phyloP scores from a whole-genome alignment of 64 coral and sea anemone species.

The Montipora efflorescens region DNA sequence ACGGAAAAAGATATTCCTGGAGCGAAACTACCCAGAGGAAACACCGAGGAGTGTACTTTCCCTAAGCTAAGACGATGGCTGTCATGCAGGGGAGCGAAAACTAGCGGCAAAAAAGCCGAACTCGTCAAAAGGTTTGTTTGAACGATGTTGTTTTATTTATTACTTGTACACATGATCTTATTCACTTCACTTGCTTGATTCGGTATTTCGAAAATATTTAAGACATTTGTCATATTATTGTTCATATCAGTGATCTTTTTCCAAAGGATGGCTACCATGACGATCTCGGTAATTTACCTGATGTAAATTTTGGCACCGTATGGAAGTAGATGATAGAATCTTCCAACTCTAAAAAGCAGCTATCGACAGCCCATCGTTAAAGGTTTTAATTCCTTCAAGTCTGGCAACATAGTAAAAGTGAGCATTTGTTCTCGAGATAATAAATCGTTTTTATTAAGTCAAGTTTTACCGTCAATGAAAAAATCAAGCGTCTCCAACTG shows the following conservation, averaged over 20 bases:
- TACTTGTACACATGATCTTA: too few relatives aligned
- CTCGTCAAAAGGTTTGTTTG: too few relatives aligned
- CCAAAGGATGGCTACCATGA: slow-evolving; percentile 44
- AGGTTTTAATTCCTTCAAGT: slow-evolving; percentile 48
- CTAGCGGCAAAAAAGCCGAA: too few relatives aligned
- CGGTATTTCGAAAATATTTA: too few relatives aligned
- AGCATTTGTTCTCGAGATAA: background rate
- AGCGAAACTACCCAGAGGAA: too few relatives aligned
- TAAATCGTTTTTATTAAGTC: slow-evolving; percentile 19
- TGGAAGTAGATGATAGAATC: background rate
- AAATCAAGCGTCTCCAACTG: slow-evolving; percentile 23
- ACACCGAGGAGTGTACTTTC: too few relatives aligned
- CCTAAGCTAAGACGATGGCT: too few relatives aligned
- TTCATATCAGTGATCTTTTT: slow-evolving; percentile 38
- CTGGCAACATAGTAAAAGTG: slow-evolving; percentile 18
- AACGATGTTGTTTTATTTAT: too few relatives aligned
- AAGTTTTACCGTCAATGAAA: slow-evolving; percentile 43
- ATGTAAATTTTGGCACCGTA: slow-evolving; percentile 19
- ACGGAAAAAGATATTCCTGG: too few relatives aligned
- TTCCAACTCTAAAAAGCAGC: slow-evolving; percentile 22
- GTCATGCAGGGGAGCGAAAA: too few relatives aligned
- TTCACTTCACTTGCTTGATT: too few relatives aligned
- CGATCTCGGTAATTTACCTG: slow-evolving; percentile 37
- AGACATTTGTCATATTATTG: too few relatives aligned
- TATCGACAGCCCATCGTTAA: slow-evolving; percentile 30